Conservation (phyloP, 23 tunicate species). For the Trididemnum miniatum region DNA sequence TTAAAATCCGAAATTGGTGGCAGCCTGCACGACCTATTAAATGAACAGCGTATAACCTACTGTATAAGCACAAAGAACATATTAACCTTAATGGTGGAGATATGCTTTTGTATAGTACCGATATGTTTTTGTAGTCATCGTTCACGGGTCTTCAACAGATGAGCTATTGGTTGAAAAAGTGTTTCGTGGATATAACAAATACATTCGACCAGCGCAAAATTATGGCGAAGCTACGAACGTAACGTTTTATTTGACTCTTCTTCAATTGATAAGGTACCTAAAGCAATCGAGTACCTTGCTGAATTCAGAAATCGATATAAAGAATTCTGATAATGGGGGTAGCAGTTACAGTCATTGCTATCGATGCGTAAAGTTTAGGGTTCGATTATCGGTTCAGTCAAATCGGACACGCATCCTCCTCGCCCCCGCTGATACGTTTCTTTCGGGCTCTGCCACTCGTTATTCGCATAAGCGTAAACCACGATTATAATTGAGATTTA, state of each 20-base stretch:
- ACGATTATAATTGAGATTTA: too few species aligned
- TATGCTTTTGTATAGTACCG: neutral
- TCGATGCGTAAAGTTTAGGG: neutral
- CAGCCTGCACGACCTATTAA: too few species aligned
- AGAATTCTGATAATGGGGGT: neutral
- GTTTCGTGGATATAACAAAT: constrained; percentile 69
- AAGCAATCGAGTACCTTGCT: neutral
- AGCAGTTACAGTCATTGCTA: neutral
- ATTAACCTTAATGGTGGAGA: neutral
- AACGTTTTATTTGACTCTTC: constrained; percentile 63
- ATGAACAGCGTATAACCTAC: too few species aligned
- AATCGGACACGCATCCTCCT: too few species aligned
- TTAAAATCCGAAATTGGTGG: too few species aligned
- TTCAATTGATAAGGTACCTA: constrained; percentile 68
- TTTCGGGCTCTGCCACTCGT: too few species aligned
- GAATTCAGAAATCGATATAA: neutral
- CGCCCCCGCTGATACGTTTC: too few species aligned
- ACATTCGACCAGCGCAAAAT: constrained; percentile 59
- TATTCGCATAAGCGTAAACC: too few species aligned
- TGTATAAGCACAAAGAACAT: too few species aligned
- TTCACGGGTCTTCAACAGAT: constrained; percentile 21
- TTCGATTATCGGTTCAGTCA: neutral
- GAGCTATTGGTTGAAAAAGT: constrained; percentile 40
- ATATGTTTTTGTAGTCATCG: neutral
- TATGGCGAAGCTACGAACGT: constrained; percentile 63